Base-by-base conservation (phyloP, 1,140 invertebrate species). In the Musca domestica region DNA sequence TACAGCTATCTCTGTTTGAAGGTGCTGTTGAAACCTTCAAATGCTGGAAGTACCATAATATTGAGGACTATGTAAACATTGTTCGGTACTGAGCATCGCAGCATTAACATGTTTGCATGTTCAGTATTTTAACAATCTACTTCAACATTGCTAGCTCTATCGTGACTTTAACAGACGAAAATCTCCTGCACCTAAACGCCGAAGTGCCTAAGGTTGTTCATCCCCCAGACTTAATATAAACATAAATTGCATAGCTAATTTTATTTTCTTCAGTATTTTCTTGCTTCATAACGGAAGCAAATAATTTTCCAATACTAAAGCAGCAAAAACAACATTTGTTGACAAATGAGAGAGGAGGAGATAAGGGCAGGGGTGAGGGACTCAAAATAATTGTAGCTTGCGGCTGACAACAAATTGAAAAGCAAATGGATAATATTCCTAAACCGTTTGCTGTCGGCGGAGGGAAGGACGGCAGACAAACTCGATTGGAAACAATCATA, bases 241-340 rank as follows among this genome's bases (percentile, higher is more conserved):
- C 63, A 47, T 48, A 22, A 25, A 48, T 4, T 64, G 63, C 63
- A 48, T 64, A 49, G 34, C 34, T 41, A 41, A 41, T 41, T 41
- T 41, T 41, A 41, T 41, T 41, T 41, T 41, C 34, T 12, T 34
- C 51, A 20, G 27, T 61, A 68, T 63, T 64, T 58, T 63, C 48
- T 58, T 27, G 30, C 51, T 66, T 51, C 27, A 54, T 68, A 68
- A 68, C 67, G 67, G 67, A 68, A 68, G 67, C 67, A 68, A 51
- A 68, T 63, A 68, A 58, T 68, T 68, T 68, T 68, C 19, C 58
- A 68, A 63, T 63, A 64, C 34, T 20, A 17, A 34, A n/a, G 25
- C 52, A 15, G 23, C 52, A 54, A 54, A 1, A 58, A 58, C 15
- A 58, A 58, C 14, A 58, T 17, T 27, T 41, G 10, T 41, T 10